Conservation (phyloP, 2,113 vertebrate species). For the Hyaena hyaena region DNA sequence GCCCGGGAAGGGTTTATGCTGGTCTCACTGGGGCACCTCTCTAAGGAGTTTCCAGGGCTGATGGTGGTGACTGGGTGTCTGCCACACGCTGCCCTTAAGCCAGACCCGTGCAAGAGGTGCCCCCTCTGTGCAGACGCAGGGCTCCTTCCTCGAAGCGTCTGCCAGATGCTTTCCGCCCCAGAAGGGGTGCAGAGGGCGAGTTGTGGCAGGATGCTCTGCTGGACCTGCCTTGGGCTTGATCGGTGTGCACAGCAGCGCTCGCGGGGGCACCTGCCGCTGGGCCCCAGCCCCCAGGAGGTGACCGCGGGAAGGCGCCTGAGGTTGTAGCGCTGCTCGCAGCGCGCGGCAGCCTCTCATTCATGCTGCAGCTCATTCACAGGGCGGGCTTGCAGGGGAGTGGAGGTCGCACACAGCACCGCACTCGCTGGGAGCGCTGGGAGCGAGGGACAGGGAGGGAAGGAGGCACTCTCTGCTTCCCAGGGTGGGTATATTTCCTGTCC, state of each 20-base stretch:
- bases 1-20: background rate
- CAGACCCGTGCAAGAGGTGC: too few relatives aligned
- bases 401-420: background rate
- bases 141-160: background rate
- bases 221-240: background rate
- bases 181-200: background rate
- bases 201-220: background rate
- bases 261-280: background rate
- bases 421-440: background rate
- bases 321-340: conserved; percentile 31
- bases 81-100: background rate
- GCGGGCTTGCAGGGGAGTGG: background rate
- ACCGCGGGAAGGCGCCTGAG: background rate
- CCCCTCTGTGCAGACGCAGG: background rate
- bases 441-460: background rate
- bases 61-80: background rate
- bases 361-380: conserved; percentile 63
- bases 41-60: background rate
- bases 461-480: background rate
- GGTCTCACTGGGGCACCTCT: background rate
- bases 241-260: background rate
- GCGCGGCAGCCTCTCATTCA: conserved; percentile 63
- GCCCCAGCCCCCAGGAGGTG: background rate
- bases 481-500: background rate
- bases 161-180: accelerated